Percentiles rank a stretch among this genome's conserved stretches.
These are phyloP conservation scores for Caenorhabditis sinica DNA, from an alignment of 2,888 invertebrate genomes.

Conservation along the genomic window DNA sequence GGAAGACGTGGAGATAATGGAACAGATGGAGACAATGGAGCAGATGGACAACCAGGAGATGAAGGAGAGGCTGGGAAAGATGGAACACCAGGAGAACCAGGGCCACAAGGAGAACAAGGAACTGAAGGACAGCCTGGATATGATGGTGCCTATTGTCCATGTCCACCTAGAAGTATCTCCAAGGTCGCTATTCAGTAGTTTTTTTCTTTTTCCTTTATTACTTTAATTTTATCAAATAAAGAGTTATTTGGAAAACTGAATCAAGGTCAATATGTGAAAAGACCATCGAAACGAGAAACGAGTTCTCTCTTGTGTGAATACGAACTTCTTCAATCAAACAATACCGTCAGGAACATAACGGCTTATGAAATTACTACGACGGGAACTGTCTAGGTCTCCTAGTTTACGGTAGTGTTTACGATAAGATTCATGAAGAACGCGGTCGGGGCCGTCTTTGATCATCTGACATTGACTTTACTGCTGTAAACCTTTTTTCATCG, in stretches of 20 bases:
- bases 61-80: constrained; percentile 59
- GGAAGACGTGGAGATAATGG: constrained; percentile 66
- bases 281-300: constrained; percentile 43
- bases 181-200: constrained; percentile 49
- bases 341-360: constrained; percentile 47
- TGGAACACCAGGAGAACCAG: constrained; percentile 63
- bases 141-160: constrained; percentile 61
- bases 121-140: constrained; percentile 60
- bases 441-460: constrained; percentile 46
- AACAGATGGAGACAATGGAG: constrained; percentile 52
- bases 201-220: constrained; percentile 12
- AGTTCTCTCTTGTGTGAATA: constrained; percentile 3
- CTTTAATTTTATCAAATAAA: constrained; percentile 34
- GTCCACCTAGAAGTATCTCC: constrained; percentile 62
- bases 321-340: constrained; percentile 41
- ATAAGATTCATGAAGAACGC: constrained; percentile 30
- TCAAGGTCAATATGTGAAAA: constrained; percentile 28
- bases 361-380: constrained; percentile 36
- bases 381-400: constrained; percentile 49
- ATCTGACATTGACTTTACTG: constrained; percentile 39
- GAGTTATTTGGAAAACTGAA: constrained; percentile 2
- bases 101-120: constrained; percentile 63
- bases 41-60: constrained; percentile 56
- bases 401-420: neutral
- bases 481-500: constrained; percentile 39